Conservation (phyloP, 2,113 vertebrate genomes). For the Austrofundulus limnaeus region DNA sequence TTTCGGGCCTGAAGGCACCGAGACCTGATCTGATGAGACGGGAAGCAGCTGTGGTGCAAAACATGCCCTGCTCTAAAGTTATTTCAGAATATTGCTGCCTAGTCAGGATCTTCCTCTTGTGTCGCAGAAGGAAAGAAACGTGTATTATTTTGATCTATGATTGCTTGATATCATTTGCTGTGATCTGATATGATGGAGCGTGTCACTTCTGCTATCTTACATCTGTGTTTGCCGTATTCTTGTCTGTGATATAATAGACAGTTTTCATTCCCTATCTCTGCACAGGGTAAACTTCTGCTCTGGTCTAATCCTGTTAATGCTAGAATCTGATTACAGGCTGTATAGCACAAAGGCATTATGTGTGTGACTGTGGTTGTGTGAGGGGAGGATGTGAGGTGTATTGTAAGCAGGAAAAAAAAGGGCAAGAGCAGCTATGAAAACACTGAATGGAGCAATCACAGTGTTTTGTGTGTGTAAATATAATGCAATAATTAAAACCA, state of each 20-base stretch:
- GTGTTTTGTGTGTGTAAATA: neutral
- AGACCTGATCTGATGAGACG: slow-evolving; percentile 31
- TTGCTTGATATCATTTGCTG: slow-evolving; percentile 49
- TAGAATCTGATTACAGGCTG: slow-evolving; percentile 64
- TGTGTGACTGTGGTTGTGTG: slow-evolving; percentile 23
- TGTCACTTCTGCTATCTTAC: slow-evolving; percentile 52
- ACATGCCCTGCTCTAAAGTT: slow-evolving; percentile 25
- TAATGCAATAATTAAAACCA: neutral
- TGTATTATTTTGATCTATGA: slow-evolving; percentile 47
- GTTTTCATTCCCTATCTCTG: slow-evolving; percentile 60
- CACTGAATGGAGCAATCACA: neutral
- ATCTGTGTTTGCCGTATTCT: slow-evolving; percentile 49
- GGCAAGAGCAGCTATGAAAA: neutral
- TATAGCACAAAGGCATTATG: slow-evolving; percentile 40
- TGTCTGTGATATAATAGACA: slow-evolving; percentile 54
- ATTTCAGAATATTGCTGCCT: slow-evolving; percentile 15
- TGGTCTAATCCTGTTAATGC: slow-evolving; percentile 69
- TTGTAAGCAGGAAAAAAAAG: neutral
- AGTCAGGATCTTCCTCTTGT: slow-evolving; percentile 26
- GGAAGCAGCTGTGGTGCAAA: slow-evolving; percentile 21
- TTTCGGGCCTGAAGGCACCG: slow-evolving; percentile 40
- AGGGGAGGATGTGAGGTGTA: slow-evolving; percentile 11
- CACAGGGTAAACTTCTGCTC: slow-evolving; percentile 50
- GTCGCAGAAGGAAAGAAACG: slow-evolving; percentile 4
- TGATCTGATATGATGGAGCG: slow-evolving; percentile 49